Evolutionary conservation across 2,113 vertebrate species (phyloP), one percentile per base, ranked within the genome.

Genomic region (Cheilinus undulatus): DNA sequence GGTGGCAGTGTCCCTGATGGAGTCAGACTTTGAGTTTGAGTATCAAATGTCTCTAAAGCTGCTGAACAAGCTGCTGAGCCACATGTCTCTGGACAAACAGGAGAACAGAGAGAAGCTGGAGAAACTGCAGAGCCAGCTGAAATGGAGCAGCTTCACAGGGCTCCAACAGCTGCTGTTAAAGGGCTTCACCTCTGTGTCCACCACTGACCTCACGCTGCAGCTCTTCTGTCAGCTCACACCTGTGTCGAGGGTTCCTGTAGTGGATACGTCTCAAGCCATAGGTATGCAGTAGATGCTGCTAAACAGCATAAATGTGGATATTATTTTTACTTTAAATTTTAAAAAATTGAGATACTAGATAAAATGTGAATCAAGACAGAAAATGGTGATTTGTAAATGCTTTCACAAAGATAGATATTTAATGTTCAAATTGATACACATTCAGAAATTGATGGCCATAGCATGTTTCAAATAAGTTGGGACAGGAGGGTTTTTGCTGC

Each of bases 21-120:
- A 99, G 90, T 99, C 97, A 0, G 98, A 99, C 91, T 99, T 98
- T 92, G 98, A 99, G 86, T 99, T 98, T 83, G 98, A 99, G 83
- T 99, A 99, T 73, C 93, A 97, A 24, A 98, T 99, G 98, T 95
- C 97, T 2, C 73, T 99, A 58, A 88, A 95, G 56, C 91, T 99
- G 40, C 78, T 99, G 79, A 96, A 95, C 73, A 96, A 97, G 84
- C 92, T 99, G 9, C 93, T 99, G 86, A 92, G 93, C 46, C 94
- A 97, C 71, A 92, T 99, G 91, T 96, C 96, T 0, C 91, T 98
- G 1, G 97, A 96, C 85, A 97, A 97, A 86, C 93, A 89, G 17
- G 97, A 99, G 91, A 97, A 96, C 90, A 81, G 97, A 67, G 97
- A 99, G 78, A 96, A 95, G 64, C 91, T 99, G 61, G 97, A 99